phyloP scores from a whole-genome alignment of 2,797 vertebrate species.

The Sebastes itinus region DNA sequence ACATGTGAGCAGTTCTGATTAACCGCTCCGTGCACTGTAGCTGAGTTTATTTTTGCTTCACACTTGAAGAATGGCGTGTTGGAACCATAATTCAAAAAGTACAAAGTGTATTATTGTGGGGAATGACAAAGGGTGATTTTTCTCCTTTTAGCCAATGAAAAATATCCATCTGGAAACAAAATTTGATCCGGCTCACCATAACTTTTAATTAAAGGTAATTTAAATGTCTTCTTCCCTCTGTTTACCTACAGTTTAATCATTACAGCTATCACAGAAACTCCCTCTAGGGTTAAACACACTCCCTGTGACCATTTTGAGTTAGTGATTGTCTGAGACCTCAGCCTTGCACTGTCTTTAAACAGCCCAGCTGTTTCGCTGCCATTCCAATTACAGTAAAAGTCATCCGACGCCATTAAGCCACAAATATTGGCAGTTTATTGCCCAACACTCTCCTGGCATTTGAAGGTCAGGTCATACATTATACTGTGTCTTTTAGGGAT shows the following conservation, averaged over 20 bases:
- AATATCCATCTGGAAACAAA: constrained; percentile 61
- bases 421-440: constrained; percentile 99
- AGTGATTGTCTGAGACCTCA: constrained; percentile 78
- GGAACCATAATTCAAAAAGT: constrained; percentile 71
- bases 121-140: constrained; percentile 68
- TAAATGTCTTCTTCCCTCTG: constrained; percentile 60
- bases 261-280: constrained; percentile 57
- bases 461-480: constrained; percentile 99
- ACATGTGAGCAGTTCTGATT: constrained; percentile 73
- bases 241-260: constrained; percentile 74
- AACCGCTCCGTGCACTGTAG: constrained; percentile 56
- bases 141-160: constrained; percentile 62
- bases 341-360: constrained; percentile 91
- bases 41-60: constrained; percentile 74
- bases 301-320: constrained; percentile 76
- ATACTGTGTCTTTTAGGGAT: constrained; percentile 98
- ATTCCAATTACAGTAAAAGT: constrained; percentile 99
- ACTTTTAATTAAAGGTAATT: constrained; percentile 75
- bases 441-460: constrained; percentile 97
- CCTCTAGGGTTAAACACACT: constrained; percentile 80
- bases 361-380: constrained; percentile 97
- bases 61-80: constrained; percentile 68
- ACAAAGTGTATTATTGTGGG: constrained; percentile 75
- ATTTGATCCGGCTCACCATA: constrained; percentile 56
- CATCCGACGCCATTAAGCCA: constrained; percentile 96